A percentile compares a stretch with the other conserved stretches of the same genome.
These are phyloP conservation scores for Otolemur crassicaudatus DNA, from an alignment of 2,797 vertebrate species.

Conservation along the genomic window DNA sequence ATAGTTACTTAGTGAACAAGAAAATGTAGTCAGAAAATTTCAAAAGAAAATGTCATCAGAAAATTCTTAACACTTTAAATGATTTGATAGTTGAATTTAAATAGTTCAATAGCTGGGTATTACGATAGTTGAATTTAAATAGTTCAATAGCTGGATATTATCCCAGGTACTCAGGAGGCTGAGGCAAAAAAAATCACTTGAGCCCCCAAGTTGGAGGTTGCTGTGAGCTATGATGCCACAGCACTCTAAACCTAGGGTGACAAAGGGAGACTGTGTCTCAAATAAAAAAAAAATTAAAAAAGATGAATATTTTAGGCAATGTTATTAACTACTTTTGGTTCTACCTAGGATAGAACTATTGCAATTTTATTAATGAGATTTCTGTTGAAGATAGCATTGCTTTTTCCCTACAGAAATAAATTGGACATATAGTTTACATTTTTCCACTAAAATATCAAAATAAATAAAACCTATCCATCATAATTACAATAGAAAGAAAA, in stretches of 20 bases:
- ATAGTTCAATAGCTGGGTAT: not conserved
- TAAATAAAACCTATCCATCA: conserved; percentile 41
- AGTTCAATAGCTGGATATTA: not conserved
- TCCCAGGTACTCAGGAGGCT: too few species aligned
- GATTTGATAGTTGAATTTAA: conserved; percentile 31
- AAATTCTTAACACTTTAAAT: conserved; percentile 9
- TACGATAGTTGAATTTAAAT: not conserved
- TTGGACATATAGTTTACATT: not conserved
- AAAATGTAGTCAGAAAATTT: conserved; percentile 39
- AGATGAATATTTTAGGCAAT: not conserved
- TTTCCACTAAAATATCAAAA: conserved; percentile 38
- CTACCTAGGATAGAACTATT: not conserved
- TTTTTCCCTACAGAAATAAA: not conserved
- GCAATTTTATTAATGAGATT: conserved; percentile 31
- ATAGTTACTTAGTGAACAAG: conserved; percentile 13
- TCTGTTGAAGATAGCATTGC: conserved; percentile 1
- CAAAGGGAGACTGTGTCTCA: too few species aligned
- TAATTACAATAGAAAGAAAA: conserved; percentile 38
- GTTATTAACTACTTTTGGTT: conserved; percentile 22
- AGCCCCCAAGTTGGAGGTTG: too few species aligned
- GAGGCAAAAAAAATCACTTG: too few species aligned
- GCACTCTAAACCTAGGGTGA: too few species aligned
- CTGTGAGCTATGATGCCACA: too few species aligned
- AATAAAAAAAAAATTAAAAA: not conserved
- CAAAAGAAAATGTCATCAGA: conserved; percentile 31